Conservation (phyloP, 92 coral and sea anemone genomes). For the Umimayanthus kanabou region DNA sequence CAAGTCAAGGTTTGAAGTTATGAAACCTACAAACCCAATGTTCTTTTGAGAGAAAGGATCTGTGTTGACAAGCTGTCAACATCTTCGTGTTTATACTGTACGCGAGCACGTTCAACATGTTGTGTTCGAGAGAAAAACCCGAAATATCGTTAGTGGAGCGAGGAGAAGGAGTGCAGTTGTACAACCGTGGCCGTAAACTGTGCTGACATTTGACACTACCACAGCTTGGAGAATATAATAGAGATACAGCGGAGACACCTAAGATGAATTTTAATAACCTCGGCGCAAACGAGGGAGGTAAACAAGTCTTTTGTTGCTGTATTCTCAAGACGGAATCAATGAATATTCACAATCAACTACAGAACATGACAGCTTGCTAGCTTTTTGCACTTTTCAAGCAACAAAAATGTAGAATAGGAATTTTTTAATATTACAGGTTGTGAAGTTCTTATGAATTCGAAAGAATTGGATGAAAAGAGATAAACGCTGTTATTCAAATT, state of each 20-base stretch:
- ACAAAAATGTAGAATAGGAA: neutral
- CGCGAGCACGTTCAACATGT: neutral
- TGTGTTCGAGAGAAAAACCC: neutral
- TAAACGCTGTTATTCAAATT: constrained; percentile 27
- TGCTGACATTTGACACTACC: neutral
- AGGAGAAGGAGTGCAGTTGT: neutral
- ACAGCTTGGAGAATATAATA: neutral
- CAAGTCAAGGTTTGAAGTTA: constrained; percentile 66
- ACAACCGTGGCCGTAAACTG: neutral
- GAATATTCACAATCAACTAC: constrained; percentile 3
- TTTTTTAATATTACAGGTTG: constrained; percentile 2
- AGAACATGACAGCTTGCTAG: constrained; percentile 6
- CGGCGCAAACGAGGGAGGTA: neutral
- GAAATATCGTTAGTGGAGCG: neutral
- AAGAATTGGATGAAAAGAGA: constrained; percentile 8
- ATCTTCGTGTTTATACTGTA: neutral
- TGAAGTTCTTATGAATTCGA: neutral
- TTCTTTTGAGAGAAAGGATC: constrained; percentile 60
- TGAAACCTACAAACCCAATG: constrained; percentile 79
- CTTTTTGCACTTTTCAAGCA: neutral
- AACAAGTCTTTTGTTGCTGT: constrained; percentile 14
- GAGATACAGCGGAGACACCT: neutral
- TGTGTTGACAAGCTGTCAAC: constrained; percentile 24
- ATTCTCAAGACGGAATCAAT: neutral
- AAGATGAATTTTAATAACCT: constrained; percentile 2